Percentiles rank a stretch among this genome's conserved stretches.
These are phyloP conservation scores for Aporophyla lueneburgensis DNA, from an alignment of 2,888 invertebrate species.

Conservation along the genomic window DNA sequence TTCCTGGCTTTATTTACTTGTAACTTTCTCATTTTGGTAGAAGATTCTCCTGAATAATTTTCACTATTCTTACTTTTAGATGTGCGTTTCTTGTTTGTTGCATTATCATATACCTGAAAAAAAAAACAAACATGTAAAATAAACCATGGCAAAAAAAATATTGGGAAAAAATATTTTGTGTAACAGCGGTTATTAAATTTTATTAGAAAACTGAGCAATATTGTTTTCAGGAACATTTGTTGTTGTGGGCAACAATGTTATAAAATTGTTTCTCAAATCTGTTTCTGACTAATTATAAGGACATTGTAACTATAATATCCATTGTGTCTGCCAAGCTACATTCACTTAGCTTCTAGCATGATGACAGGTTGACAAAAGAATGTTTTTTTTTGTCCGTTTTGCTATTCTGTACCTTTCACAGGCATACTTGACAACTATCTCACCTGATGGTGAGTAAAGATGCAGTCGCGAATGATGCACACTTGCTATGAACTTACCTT, in stretches of 20 bases:
- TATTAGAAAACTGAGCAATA: background rate
- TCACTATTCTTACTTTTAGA: conserved; percentile 14
- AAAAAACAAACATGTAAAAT: conserved; percentile 15
- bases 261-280: background rate
- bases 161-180: background rate
- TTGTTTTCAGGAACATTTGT: background rate
- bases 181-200: background rate
- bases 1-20: background rate
- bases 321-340: background rate
- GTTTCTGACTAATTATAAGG: background rate
- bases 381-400: background rate
- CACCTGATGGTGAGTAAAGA: too few relatives aligned
- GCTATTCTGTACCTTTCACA: background rate
- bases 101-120: conserved; percentile 21
- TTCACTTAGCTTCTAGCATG: background rate
- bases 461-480: too few relatives aligned
- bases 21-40: conserved; percentile 10
- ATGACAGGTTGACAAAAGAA: too few relatives aligned
- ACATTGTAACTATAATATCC: background rate
- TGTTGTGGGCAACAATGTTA: background rate
- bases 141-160: background rate
- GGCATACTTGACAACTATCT: too few relatives aligned
- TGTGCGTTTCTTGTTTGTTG: background rate
- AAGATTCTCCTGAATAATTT: background rate
- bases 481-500: too few relatives aligned